These are phyloP conservation scores for Diplazon laetatorius DNA, from an alignment of 2,888 invertebrate genomes.

Conservation along the genomic window DNA sequence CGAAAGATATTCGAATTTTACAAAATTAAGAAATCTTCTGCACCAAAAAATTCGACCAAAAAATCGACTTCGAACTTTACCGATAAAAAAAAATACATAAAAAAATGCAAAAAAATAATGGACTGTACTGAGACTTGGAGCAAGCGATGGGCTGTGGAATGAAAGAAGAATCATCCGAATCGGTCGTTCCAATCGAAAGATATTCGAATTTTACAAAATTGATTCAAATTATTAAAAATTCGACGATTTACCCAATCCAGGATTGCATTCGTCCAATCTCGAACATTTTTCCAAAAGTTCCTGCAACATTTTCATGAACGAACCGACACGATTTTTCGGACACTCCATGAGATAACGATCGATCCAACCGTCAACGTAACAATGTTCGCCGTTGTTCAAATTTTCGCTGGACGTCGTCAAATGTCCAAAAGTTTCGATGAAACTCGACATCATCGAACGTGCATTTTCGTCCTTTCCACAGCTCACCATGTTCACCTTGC, in stretches of 20 bases:
- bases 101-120: constrained; percentile 12
- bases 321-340: constrained; percentile 73
- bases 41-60: too few species aligned
- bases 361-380: constrained; percentile 79
- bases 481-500: constrained; percentile 76
- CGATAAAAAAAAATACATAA: not conserved
- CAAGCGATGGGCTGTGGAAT: not conserved
- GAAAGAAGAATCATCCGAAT: constrained; percentile 66
- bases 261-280: too few species aligned
- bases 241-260: too few species aligned
- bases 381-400: constrained; percentile 73
- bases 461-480: constrained; percentile 76
- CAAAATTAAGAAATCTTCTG: too few species aligned
- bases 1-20: not conserved
- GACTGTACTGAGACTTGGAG: not conserved
- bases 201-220: not conserved
- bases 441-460: constrained; percentile 77
- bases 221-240: too few species aligned
- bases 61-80: too few species aligned
- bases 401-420: constrained; percentile 72
- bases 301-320: constrained; percentile 71
- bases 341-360: constrained; percentile 78
- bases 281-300: constrained; percentile 75
- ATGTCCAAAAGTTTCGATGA: constrained; percentile 74
- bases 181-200: constrained; percentile 20